Evolutionary conservation across 2,113 vertebrate species (phyloP).

Genomic region (Murina feae): DNA sequence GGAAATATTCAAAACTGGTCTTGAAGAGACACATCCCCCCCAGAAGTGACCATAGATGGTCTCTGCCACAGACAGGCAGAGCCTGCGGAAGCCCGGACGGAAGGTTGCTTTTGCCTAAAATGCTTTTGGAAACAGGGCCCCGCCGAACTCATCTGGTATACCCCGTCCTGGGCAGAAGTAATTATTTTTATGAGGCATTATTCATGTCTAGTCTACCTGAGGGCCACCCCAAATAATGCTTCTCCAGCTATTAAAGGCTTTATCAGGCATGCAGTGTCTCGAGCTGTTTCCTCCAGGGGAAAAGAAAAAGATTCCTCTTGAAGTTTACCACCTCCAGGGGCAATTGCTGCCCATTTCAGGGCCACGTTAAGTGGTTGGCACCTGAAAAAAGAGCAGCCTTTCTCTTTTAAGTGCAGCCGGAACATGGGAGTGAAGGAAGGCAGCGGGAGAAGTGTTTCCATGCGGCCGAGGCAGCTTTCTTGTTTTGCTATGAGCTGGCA

Average conservation of each 20-base stretch:
- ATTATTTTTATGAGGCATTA: constrained; percentile 69
- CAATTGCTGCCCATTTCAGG: constrained; percentile 61
- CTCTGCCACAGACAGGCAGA: not conserved
- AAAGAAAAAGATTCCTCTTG: constrained; percentile 68
- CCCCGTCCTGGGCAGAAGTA: constrained; percentile 34
- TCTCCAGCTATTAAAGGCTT: constrained; percentile 69
- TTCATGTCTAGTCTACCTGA: constrained; percentile 68
- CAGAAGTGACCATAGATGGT: not conserved
- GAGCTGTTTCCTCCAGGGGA: constrained; percentile 58
- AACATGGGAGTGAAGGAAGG: constrained; percentile 61
- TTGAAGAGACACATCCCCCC: not conserved
- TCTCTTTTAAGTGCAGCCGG: constrained; percentile 65
- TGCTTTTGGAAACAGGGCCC: not conserved
- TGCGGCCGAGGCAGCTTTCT: constrained; percentile 19
- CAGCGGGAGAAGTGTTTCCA: constrained; percentile 6
- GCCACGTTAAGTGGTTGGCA: constrained; percentile 65
- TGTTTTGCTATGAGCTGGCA: constrained; percentile 62
- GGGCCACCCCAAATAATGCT: constrained; percentile 60
- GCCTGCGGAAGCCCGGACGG: not conserved
- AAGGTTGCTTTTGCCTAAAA: not conserved
- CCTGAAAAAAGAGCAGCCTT: constrained; percentile 60
- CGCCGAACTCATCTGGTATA: not conserved
- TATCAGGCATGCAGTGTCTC: constrained; percentile 50
- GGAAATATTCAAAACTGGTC: not conserved
- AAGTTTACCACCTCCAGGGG: constrained; percentile 60